Evolutionary conservation across 1,140 invertebrate species (phyloP).

Genomic region (Coelopa frigida): DNA sequence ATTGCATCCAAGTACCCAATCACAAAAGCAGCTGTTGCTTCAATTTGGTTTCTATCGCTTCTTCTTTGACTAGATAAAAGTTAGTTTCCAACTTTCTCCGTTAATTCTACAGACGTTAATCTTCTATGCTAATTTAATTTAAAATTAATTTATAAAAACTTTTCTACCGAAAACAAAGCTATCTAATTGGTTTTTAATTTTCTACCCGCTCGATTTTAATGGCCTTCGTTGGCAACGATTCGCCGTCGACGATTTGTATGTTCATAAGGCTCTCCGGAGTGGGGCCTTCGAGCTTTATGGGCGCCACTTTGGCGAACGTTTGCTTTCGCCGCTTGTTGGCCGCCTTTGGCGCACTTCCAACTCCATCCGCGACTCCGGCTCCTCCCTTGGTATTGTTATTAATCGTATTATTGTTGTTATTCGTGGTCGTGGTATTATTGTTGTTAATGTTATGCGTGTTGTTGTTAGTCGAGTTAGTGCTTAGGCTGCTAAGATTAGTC

Average conservation of each 20-base stretch:
- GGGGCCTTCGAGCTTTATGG: conserved; percentile 11
- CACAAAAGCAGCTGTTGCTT: too few species aligned
- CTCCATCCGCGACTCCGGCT: not conserved
- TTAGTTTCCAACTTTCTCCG: too few species aligned
- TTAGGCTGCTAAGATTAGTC: conserved; percentile 5
- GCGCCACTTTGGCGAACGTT: conserved; percentile 4
- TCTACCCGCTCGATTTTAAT: conserved; percentile 25
- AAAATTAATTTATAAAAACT: too few species aligned
- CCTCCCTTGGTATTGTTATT: conserved; percentile 7
- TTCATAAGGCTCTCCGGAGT: conserved; percentile 4
- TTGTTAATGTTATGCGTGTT: conserved; percentile 8
- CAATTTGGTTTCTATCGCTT: too few species aligned
- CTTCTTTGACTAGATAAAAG: too few species aligned
- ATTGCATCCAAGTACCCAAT: too few species aligned
- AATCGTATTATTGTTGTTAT: conserved; percentile 9
- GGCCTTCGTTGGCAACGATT: conserved; percentile 19
- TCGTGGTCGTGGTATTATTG: conserved; percentile 19
- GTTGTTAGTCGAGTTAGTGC: conserved; percentile 2
- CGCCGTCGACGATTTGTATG: conserved; percentile 8
- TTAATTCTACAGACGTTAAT: too few species aligned
- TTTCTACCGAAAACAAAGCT: too few species aligned
- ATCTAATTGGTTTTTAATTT: conserved; percentile 5
- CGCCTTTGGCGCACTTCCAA: conserved; percentile 1
- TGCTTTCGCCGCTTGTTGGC: conserved; percentile 21
- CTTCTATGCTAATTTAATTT: too few species aligned